Evolutionary conservation across 2,113 vertebrate genomes (phyloP).

Genomic region (Podiceps cristatus): DNA sequence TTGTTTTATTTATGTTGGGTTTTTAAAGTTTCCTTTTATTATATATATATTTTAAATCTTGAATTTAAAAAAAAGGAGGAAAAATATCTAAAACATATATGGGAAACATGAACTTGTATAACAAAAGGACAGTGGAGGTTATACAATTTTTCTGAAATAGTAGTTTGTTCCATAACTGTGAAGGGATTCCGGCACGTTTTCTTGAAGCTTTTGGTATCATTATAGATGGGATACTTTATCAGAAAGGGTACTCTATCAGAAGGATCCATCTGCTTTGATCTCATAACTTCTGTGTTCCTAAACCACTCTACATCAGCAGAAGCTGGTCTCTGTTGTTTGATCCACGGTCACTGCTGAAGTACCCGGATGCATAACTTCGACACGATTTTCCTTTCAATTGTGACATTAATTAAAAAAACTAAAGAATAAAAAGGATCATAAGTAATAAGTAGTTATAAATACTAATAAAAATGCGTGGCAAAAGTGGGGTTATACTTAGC

Average conservation of each 20-base stretch:
- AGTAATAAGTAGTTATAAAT: not conserved
- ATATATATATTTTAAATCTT: not conserved
- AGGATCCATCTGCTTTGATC: constrained; percentile 15
- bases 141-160: not conserved
- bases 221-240: not conserved
- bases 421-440: not conserved
- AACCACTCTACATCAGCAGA: constrained; percentile 2
- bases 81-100: not conserved
- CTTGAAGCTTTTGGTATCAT: constrained; percentile 6
- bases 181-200: not conserved
- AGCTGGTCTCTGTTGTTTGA: not conserved
- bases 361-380: not conserved
- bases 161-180: not conserved
- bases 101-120: not conserved
- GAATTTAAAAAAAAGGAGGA: not conserved
- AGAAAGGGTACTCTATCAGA: not conserved
- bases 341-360: not conserved
- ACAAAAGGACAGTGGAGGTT: not conserved
- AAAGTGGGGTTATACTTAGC: not conserved
- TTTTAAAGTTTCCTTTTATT: not conserved
- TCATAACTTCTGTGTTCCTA: constrained; percentile 10
- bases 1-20: not conserved
- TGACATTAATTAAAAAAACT: not conserved
- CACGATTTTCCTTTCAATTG: not conserved
- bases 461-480: not conserved